phyloP scores from a whole-genome alignment of 2,113 vertebrate genomes.

The Orthochromis indermauri region DNA sequence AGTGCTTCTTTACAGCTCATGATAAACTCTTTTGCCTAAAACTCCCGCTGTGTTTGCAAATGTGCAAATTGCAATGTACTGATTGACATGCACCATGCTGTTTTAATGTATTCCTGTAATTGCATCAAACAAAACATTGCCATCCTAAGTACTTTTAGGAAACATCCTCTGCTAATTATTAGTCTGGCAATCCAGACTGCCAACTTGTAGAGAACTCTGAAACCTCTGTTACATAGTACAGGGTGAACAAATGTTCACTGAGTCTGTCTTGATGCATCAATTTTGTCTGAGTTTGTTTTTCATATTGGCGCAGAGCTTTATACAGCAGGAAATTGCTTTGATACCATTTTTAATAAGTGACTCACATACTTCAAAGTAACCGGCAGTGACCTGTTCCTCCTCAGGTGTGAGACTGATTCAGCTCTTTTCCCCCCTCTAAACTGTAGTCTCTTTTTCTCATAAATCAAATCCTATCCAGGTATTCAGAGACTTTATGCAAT shows the following conservation, averaged over 20 bases:
- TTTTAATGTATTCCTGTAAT: conserved; percentile 42
- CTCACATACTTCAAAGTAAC: background rate
- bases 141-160: background rate
- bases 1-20: conserved; percentile 1
- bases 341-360: background rate
- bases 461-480: background rate
- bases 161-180: background rate
- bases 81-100: conserved; percentile 28
- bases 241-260: background rate
- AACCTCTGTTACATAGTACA: background rate
- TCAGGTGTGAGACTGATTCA: background rate
- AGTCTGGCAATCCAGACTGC: background rate
- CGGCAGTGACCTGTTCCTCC: background rate
- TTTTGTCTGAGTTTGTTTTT: background rate
- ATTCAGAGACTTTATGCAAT: background rate
- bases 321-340: background rate
- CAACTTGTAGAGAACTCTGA: background rate
- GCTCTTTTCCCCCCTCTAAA: background rate
- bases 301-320: background rate
- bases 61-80: conserved; percentile 26
- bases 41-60: conserved; percentile 26
- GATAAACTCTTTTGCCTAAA: background rate
- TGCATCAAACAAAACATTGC: conserved; percentile 24
- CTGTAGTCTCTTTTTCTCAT: background rate
- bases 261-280: background rate